Evolutionary conservation across 2,888 invertebrate species (phyloP), one percentile per base, ranked within the genome.

Genomic region (Tanytarsus gracilentus): DNA sequence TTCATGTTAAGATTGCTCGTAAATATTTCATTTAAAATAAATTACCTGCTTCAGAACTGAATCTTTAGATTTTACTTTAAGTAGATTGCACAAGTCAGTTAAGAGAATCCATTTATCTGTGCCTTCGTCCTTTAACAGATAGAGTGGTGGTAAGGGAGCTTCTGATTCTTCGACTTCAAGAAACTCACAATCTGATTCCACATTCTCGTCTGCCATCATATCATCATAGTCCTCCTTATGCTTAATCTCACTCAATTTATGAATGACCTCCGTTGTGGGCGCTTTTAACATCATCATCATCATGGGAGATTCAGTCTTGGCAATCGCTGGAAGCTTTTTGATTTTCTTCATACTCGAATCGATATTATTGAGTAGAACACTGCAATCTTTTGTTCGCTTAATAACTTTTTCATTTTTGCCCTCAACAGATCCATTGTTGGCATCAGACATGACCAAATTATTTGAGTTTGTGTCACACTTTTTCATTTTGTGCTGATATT

Each of bases 141-240:
- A 92, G 65, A 91, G 79, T 58, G 88, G 88, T 9, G 91, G 90
- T 62, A 91, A 76, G 23, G 86, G 83, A 55, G 80, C 78, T 68
- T 89, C 88, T 64, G 88, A 85, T 70, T 86, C 82, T 73, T 91
- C 90, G 69, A 91, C 83, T 71, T 89, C 88, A 63, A 89, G 79
- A 67, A 84, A 80, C 66, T 78, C 78, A 65, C 73, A 66, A 63
- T 80, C 77, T 0, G 60, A 60, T 3, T 72, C 69, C 51, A 76
- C 77, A 62, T 72, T 69, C 64, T 68, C 67, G 65, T 68, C 70
- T 63, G 66, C 67, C 64, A 73, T 70, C 62, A 70, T 67, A 67
- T 74, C 66, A 66, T 68, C 71, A 63, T 73, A 73, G 65, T 67
- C 67, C 64, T 75, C 68, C 63, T 72, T 70, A 9, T 71, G 40